Evolutionary conservation across 2,797 vertebrate genomes (phyloP).

Genomic region (Manis crassicaudata): DNA sequence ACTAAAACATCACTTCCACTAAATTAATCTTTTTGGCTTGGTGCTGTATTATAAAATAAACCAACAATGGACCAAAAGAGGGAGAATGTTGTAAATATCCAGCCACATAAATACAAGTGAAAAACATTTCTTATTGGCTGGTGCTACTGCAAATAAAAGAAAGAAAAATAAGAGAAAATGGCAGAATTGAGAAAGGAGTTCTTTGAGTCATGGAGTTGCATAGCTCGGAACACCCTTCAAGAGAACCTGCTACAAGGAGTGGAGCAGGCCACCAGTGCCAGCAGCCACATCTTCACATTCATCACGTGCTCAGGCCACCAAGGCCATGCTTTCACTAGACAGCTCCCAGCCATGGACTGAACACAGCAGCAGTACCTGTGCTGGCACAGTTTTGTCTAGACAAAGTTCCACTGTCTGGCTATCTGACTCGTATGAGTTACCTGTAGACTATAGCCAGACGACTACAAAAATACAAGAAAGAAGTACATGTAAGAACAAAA

Average conservation of each 20-base stretch:
- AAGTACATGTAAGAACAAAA: constrained; percentile 3
- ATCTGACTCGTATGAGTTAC: neutral
- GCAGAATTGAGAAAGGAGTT: neutral
- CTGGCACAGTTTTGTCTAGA: neutral
- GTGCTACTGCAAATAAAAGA: neutral
- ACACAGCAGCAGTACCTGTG: fast-evolving
- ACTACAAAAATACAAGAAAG: neutral
- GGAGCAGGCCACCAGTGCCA: too few species aligned
- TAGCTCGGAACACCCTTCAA: neutral
- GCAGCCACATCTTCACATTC: neutral
- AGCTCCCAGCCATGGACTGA: neutral
- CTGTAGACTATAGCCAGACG: neutral
- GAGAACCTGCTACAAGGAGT: neutral
- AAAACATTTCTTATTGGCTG: neutral
- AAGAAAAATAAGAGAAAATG: neutral
- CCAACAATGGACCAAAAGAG: neutral
- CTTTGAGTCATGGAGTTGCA: neutral
- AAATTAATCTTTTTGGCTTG: neutral
- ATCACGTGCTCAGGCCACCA: neutral
- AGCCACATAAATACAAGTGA: neutral
- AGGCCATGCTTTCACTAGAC: too few species aligned
- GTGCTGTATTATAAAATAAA: neutral
- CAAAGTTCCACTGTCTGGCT: neutral
- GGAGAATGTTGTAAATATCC: neutral
- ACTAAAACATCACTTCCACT: neutral